Evolutionary conservation across 2,888 invertebrate species (phyloP), one percentile per base, ranked within the genome.

Genomic region (Alsophila aescularia): DNA sequence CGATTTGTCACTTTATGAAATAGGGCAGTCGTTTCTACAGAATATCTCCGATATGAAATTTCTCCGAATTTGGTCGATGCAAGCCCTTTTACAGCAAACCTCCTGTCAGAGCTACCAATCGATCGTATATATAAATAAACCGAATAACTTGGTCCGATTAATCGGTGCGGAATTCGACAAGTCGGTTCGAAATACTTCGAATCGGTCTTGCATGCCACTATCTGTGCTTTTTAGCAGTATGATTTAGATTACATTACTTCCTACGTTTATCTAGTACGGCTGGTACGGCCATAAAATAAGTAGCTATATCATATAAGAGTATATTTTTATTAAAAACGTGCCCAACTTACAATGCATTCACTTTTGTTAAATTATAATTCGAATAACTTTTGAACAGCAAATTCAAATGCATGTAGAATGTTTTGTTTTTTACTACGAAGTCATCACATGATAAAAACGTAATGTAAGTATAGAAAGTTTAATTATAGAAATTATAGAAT

Each of bases 141-240:
- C 24, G 14, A 35, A 35, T 35, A 45, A 35, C 24, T 35, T 10
- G 10, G 24, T 45, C 44, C 9, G 16, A 15, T 45, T 15, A 44
- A 34, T 34, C 27, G 44, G 36, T 24, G 5, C 44, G 44, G 44
- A 51, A 51, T 35, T 37, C 4, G 37, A 37, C 24, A 24, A 34
- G 24, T 34, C 13, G 31, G 14, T 36, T 4, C 21, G 24, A 34
- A n/a, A 18, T 32, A 41, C 31, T 24, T 32, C 24, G 32, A 39
- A 52, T 34, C 14, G 32, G 34, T 44, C 21, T 39, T 34, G 39
- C 39, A 24, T 24, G 32, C 29, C 15, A 18, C 27, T 18, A 4
- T 2, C 39, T 12, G 32, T 12, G 32, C 6, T 6, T 32, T 12
- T 13, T 13, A 13, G 12, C 8, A 29, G 8, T 12, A 12, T 12